A percentile compares a stretch with the other conserved stretches of the same genome.
phyloP scores from a whole-genome alignment of 1,140 invertebrate species.

The Phthorimaea operculella region DNA sequence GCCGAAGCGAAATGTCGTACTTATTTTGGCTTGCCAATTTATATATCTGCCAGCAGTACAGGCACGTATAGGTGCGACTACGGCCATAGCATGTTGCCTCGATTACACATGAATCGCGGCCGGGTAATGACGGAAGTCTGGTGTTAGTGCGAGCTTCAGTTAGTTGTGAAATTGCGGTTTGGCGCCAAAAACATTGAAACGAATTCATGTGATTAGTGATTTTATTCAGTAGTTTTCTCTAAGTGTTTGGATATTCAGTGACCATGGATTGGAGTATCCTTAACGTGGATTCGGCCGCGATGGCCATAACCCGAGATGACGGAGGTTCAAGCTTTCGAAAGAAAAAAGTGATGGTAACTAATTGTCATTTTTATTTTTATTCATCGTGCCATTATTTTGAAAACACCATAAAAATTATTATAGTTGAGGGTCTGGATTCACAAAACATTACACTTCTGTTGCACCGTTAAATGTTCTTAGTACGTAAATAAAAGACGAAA shows the following conservation, averaged over 20 bases:
- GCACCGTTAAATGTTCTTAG: too few species aligned
- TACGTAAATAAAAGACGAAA: too few species aligned
- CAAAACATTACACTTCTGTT: too few species aligned
- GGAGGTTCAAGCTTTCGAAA: constrained; percentile 63
- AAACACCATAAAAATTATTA: too few species aligned
- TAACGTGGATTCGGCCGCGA: constrained; percentile 70
- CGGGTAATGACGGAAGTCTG: constrained; percentile 25
- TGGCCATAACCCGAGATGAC: constrained; percentile 72
- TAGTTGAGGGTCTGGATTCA: too few species aligned
- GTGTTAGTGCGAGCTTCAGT: constrained; percentile 12
- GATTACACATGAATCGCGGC: constrained; percentile 15
- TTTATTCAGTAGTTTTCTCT: constrained; percentile 1
- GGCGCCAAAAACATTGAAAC: constrained; percentile 18
- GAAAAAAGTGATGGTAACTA: constrained; percentile 69
- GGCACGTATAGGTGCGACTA: constrained; percentile 17
- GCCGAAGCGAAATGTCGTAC: constrained; percentile 64
- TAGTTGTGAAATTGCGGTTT: constrained; percentile 10
- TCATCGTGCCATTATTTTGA: neutral
- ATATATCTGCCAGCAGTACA: constrained; percentile 47
- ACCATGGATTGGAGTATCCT: constrained; percentile 75
- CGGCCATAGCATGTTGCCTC: constrained; percentile 8
- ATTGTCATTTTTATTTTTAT: constrained; percentile 24
- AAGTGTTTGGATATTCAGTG: neutral
- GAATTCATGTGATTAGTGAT: constrained; percentile 2
- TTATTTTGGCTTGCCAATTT: constrained; percentile 68